Conservation (phyloP, 2,113 vertebrate species). For the Lepisosteus oculatus region DNA sequence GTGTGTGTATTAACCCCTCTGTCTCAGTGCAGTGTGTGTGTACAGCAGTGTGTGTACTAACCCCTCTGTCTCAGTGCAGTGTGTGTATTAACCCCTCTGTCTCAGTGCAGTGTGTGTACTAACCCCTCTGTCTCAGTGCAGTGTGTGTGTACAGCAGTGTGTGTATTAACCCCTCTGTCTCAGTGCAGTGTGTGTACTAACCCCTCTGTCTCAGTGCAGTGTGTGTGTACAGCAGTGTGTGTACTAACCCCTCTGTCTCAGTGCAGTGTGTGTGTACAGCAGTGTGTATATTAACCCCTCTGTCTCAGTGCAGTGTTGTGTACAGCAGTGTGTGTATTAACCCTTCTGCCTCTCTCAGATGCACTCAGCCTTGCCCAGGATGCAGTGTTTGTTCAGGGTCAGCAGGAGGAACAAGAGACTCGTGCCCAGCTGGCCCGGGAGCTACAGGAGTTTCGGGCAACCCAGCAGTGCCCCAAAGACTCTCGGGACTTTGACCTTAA, state of each 20-base stretch:
- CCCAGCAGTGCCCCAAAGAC: conserved; percentile 50
- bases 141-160: too few relatives aligned
- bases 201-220: too few relatives aligned
- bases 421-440: conserved; percentile 35
- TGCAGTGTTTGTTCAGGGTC: conserved; percentile 38
- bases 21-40: too few relatives aligned
- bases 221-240: too few relatives aligned
- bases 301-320: background rate
- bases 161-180: background rate
- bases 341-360: conserved; percentile 37
- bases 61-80: too few relatives aligned
- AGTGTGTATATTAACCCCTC: background rate
- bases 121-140: background rate
- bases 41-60: too few relatives aligned
- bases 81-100: too few relatives aligned
- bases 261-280: too few relatives aligned
- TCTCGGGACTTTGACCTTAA: conserved; percentile 56
- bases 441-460: conserved; percentile 43
- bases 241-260: too few relatives aligned
- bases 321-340: too few relatives aligned
- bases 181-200: too few relatives aligned
- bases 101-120: too few relatives aligned
- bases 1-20: background rate
- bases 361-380: conserved; percentile 39
- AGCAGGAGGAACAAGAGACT: conserved; percentile 41